Evolutionary conservation across 2,113 vertebrate species (phyloP).

Genomic region (Gadus macrocephalus): DNA sequence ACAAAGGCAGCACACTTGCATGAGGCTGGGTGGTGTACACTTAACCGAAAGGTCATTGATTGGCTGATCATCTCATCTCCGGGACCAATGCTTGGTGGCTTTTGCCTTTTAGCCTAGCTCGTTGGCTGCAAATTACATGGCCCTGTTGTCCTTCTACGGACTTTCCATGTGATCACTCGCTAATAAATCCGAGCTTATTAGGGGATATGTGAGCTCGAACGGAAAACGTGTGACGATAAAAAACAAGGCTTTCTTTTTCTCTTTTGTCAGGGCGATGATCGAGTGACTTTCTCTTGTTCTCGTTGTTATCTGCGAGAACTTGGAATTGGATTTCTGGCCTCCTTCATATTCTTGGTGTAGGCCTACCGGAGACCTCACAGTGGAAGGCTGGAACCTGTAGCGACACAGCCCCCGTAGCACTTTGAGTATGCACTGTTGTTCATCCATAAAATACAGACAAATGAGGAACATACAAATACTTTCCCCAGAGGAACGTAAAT

Average conservation of each 20-base stretch:
- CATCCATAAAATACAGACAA: constrained; percentile 28
- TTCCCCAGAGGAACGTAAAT: constrained; percentile 33
- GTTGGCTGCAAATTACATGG: constrained; percentile 11
- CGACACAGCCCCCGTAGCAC: constrained; percentile 48
- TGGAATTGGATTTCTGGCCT: constrained; percentile 50
- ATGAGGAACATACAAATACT: constrained; percentile 34
- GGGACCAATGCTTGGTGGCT: constrained; percentile 18
- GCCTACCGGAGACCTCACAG: constrained; percentile 54
- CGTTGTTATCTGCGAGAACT: constrained; percentile 51
- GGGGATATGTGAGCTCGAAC: too few species aligned
- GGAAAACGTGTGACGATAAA: too few species aligned
- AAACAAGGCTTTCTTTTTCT: too few species aligned
- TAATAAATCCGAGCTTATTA: too few species aligned
- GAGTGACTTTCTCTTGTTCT: background rate
- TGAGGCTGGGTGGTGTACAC: constrained; percentile 14
- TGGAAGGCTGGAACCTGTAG: constrained; percentile 53
- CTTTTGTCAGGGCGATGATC: too few species aligned
- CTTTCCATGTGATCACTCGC: too few species aligned
- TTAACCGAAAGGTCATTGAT: constrained; percentile 24
- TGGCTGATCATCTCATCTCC: constrained; percentile 32
- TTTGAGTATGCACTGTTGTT: constrained; percentile 46
- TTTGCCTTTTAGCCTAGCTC: constrained; percentile 26
- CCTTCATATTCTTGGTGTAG: constrained; percentile 43
- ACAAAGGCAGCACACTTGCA: constrained; percentile 17
- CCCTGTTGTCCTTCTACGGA: constrained; percentile 15